Conservation (phyloP, 2,113 vertebrate species). For the Kryptolebias marmoratus region DNA sequence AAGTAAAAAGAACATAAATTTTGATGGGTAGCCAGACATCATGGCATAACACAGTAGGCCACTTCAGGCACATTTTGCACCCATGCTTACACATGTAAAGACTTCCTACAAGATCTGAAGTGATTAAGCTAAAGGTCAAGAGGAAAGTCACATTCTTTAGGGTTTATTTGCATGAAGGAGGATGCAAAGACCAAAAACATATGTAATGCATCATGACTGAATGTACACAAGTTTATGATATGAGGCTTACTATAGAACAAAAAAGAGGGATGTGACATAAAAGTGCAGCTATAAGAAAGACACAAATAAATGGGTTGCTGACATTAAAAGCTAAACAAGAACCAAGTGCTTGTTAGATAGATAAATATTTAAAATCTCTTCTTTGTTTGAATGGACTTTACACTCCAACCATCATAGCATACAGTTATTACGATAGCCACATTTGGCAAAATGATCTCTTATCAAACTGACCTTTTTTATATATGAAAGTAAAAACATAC, state of each 20-base stretch:
- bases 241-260: background rate
- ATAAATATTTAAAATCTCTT: background rate
- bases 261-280: background rate
- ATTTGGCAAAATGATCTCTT: background rate
- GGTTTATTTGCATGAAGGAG: background rate
- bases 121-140: background rate
- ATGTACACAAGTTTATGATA: background rate
- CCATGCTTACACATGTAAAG: background rate
- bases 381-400: slow-evolving; percentile 1
- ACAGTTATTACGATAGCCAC: background rate
- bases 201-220: background rate
- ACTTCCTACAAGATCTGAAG: background rate
- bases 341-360: background rate
- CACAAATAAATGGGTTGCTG: background rate
- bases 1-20: background rate
- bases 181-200: background rate
- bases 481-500: background rate
- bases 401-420: background rate
- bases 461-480: background rate
- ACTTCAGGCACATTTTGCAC: background rate
- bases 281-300: background rate
- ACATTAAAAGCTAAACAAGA: background rate
- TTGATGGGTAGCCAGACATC: background rate
- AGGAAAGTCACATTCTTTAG: background rate
- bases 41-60: background rate